Evolutionary conservation across 1,140 invertebrate species (phyloP).

Genomic region (Pseudomyrmex cubaensis): DNA sequence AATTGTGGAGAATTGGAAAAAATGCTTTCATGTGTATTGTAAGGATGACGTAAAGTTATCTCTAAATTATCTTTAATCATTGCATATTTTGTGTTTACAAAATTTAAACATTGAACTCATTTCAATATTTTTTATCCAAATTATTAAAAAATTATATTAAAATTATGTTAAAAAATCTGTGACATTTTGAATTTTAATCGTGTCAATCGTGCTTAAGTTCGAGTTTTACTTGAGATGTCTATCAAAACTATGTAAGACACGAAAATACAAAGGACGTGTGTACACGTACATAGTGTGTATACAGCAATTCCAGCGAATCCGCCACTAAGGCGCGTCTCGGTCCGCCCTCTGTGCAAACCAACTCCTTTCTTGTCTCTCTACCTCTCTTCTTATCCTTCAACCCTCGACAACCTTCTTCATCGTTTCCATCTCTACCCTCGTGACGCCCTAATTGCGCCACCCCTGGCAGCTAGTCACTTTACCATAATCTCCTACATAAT

Average conservation of each 20-base stretch:
- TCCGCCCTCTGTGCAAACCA: conserved; percentile 75
- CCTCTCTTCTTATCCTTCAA: conserved; percentile 51
- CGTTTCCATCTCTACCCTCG: conserved; percentile 49
- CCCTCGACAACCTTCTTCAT: conserved; percentile 60
- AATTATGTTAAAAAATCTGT: no score
- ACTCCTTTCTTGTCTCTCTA: conserved; percentile 64
- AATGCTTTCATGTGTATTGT: neutral
- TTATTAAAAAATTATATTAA: no score
- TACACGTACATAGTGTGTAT: neutral
- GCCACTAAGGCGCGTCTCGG: conserved; percentile 42
- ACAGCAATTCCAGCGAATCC: conserved; percentile 21
- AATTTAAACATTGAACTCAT: no score
- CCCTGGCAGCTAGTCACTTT: conserved; percentile 81
- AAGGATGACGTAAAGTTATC: no score
- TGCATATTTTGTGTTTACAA: neutral
- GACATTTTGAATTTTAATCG: no score
- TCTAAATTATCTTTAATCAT: neutral
- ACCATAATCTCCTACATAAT: conserved; percentile 81
- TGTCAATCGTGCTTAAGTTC: no score
- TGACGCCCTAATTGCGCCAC: conserved; percentile 74
- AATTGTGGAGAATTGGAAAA: neutral
- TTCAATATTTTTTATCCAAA: no score
- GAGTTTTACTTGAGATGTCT: neutral
- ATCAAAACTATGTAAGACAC: neutral
- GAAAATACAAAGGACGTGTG: conserved; percentile 4